These are phyloP conservation scores for Ephialtes manifestator DNA, from an alignment of 2,888 invertebrate species.

Conservation along the genomic window DNA sequence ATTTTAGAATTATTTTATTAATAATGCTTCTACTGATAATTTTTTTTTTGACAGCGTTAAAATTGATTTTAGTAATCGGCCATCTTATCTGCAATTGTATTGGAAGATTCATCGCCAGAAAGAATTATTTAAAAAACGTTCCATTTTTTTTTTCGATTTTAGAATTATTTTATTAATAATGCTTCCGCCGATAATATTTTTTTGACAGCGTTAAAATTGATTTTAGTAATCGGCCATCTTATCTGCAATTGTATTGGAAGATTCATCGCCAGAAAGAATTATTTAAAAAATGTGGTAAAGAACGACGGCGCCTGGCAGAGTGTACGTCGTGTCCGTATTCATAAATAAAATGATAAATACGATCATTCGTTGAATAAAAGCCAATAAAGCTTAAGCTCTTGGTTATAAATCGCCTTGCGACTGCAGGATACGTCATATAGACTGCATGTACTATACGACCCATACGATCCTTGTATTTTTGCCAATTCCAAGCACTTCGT, in stretches of 20 bases:
- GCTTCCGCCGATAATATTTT: no score
- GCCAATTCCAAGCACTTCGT: constrained; percentile 26
- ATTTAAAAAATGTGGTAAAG: constrained; percentile 14
- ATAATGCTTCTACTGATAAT: no score
- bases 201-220: not conserved
- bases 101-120: not conserved
- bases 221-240: not conserved
- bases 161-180: no score
- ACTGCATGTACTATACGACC: not conserved
- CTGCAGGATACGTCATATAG: not conserved
- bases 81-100: not conserved
- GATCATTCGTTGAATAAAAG: constrained; percentile 28
- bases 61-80: not conserved
- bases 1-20: no score
- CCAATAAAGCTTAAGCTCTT: constrained; percentile 11
- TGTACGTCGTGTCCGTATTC: not conserved
- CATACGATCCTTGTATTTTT: not conserved
- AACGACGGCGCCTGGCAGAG: not conserved
- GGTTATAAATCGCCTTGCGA: constrained; percentile 24
- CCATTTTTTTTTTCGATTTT: no score
- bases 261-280: not conserved
- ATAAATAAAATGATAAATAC: constrained; percentile 38
- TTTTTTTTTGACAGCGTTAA: not conserved
- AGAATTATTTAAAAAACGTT: no score
- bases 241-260: not conserved